Evolutionary conservation across 1,140 invertebrate genomes (phyloP).

Genomic region (Calliphora vicina): DNA sequence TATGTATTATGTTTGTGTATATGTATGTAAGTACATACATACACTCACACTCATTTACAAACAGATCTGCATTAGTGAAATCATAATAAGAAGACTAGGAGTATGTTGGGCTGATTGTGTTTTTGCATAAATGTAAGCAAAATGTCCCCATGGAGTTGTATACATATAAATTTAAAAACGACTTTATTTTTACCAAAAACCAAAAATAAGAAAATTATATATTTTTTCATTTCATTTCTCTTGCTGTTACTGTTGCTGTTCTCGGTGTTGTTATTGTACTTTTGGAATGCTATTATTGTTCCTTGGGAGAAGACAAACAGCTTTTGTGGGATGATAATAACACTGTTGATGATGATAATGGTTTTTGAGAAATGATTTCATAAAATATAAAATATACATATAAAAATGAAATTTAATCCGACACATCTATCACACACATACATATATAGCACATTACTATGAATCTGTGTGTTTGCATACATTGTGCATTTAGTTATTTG

Average conservation of each 20-base stretch:
- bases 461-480: background rate
- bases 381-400: background rate
- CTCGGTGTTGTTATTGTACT: background rate
- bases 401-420: background rate
- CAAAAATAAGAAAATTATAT: background rate
- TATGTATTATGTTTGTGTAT: no score
- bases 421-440: background rate
- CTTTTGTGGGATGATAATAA: conserved; percentile 29
- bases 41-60: background rate
- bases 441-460: background rate
- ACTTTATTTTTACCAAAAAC: conserved; percentile 12
- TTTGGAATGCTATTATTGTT: background rate
- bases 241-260: no score
- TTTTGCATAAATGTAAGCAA: background rate
- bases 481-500: background rate
- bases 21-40: no score
- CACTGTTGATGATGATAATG: conserved; percentile 27
- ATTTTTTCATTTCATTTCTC: background rate
- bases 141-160: conserved; percentile 31
- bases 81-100: background rate
- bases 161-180: conserved; percentile 24
- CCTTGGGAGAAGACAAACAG: background rate
- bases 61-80: background rate
- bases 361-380: conserved; percentile 25
- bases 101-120: background rate